Evolutionary conservation across 92 coral and sea anemone genomes (phyloP).

Genomic region (Actinostola sp.): DNA sequence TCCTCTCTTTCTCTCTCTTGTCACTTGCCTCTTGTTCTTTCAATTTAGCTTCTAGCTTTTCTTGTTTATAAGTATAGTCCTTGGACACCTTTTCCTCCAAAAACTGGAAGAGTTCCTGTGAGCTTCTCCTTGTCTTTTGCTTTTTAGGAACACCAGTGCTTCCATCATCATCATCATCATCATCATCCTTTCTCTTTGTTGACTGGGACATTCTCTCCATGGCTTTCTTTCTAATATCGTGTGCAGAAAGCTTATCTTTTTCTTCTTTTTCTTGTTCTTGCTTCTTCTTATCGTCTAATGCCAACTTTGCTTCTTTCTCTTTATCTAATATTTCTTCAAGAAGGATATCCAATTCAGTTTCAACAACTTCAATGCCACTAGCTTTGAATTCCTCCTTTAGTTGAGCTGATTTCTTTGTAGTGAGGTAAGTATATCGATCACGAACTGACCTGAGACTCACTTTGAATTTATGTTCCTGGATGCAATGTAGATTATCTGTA

Average conservation of each 20-base stretch:
- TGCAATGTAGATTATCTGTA: slow-evolving; percentile 20
- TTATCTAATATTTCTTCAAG: slow-evolving; percentile 47
- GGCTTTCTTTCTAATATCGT: slow-evolving; percentile 50
- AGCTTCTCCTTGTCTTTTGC: slow-evolving; percentile 40
- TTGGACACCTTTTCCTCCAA: slow-evolving; percentile 30
- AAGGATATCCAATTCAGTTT: slow-evolving; percentile 37
- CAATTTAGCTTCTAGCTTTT: slow-evolving; percentile 34
- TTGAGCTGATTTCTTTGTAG: slow-evolving; percentile 18
- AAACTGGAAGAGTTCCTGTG: slow-evolving; percentile 32
- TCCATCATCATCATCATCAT: too few relatives aligned
- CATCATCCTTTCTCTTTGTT: slow-evolving; percentile 29
- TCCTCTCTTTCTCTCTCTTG: too few relatives aligned
- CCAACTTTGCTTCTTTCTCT: slow-evolving; percentile 29
- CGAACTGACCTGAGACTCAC: slow-evolving; percentile 43
- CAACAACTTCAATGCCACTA: slow-evolving; percentile 39
- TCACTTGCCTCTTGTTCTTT: slow-evolving; percentile 42
- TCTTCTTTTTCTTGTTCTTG: slow-evolving; percentile 31
- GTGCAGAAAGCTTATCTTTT: too few relatives aligned
- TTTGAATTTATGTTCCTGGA: slow-evolving; percentile 32
- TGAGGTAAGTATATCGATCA: slow-evolving; percentile 33
- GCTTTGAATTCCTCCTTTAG: slow-evolving; percentile 21
- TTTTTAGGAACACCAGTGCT: slow-evolving; percentile 16
- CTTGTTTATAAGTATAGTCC: slow-evolving; percentile 23
- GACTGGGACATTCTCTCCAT: slow-evolving; percentile 58
- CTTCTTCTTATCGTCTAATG: slow-evolving; percentile 18